phyloP scores from a whole-genome alignment of 2,113 vertebrate genomes.

The Mola mola region DNA sequence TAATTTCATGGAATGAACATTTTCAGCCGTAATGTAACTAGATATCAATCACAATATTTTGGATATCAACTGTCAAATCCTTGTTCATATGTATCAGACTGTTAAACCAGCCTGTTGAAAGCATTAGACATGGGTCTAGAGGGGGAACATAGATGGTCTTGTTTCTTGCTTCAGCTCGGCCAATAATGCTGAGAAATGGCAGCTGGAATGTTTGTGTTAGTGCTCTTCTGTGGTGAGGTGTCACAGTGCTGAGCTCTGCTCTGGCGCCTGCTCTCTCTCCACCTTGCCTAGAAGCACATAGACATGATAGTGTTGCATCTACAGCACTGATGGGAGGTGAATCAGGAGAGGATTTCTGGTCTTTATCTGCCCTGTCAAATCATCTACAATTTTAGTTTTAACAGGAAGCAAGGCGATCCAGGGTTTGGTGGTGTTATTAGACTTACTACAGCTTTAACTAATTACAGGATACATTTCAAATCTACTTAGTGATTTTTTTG shows the following conservation, averaged over 20 bases:
- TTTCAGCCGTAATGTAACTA: no score
- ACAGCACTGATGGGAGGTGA: constrained; percentile 25
- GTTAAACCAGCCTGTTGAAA: constrained; percentile 5
- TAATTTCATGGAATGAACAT: no score
- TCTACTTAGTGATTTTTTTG: no score
- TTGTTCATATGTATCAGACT: constrained; percentile 6
- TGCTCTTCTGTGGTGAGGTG: constrained; percentile 66
- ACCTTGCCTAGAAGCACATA: constrained; percentile 59
- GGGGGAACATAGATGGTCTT: constrained; percentile 58
- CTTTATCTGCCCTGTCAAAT: constrained; percentile 35
- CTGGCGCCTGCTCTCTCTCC: constrained; percentile 69
- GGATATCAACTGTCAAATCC: constrained; percentile 2
- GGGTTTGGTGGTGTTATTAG: not conserved
- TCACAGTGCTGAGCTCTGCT: constrained; percentile 55
- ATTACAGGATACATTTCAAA: not conserved
- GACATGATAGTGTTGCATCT: constrained; percentile 43
- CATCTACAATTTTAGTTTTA: constrained; percentile 4
- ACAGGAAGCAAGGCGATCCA: constrained; percentile 7
- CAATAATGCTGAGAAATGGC: constrained; percentile 61
- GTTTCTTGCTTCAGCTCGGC: constrained; percentile 43
- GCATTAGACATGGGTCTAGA: constrained; percentile 21
- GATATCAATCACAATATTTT: not conserved
- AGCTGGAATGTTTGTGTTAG: constrained; percentile 72
- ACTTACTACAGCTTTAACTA: not conserved
- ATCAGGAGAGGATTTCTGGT: constrained; percentile 50